Conservation (phyloP, 1,140 invertebrate genomes). For the Apis florea region DNA sequence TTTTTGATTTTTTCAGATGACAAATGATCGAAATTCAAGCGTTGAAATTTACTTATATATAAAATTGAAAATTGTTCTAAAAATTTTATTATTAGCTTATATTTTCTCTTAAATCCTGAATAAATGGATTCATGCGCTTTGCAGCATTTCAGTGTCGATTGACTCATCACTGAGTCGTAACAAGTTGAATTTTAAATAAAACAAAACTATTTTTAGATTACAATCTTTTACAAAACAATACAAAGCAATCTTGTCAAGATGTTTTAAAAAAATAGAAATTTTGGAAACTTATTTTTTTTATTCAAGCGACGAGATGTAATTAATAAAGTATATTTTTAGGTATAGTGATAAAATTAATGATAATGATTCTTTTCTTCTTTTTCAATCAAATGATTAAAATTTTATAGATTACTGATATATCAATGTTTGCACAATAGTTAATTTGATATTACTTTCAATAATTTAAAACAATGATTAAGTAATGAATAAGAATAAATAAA, state of each 20-base stretch:
- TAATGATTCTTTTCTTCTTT: background rate
- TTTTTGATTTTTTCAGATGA: background rate
- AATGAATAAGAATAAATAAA: background rate
- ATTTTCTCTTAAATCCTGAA: background rate
- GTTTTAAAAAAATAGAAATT: background rate
- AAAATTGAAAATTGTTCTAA: background rate
- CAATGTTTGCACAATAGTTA: too few species aligned
- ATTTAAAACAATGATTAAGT: background rate
- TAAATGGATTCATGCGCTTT: conserved; percentile 10
- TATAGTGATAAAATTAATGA: background rate
- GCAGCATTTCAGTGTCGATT: conserved; percentile 51
- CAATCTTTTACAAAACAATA: background rate
- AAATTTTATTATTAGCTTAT: background rate
- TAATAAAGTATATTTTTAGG: background rate
- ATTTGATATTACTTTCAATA: too few species aligned
- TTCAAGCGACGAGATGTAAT: background rate
- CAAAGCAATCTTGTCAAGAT: background rate
- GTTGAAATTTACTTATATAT: background rate
- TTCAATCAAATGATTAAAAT: too few species aligned
- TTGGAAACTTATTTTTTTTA: background rate
- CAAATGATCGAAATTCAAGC: background rate
- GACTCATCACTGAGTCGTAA: background rate
- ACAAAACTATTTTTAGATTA: background rate
- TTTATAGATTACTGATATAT: too few species aligned
- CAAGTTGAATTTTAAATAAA: background rate